Conservation (phyloP, 2,888 invertebrate genomes). For the Epinotia bilunana region DNA sequence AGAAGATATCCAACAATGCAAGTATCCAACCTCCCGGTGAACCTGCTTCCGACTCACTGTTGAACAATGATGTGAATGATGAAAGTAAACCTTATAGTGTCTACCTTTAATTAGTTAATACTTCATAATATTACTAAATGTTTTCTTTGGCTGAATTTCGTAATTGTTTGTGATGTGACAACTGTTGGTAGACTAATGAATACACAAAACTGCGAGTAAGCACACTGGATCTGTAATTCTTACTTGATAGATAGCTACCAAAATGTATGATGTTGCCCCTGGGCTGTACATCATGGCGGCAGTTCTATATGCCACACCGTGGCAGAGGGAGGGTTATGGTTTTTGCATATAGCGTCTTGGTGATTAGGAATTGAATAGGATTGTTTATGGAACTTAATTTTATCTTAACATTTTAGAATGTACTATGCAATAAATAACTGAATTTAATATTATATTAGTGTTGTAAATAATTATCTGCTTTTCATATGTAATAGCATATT, state of each 20-base stretch:
- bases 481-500: slow-evolving; percentile 32
- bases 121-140: neutral
- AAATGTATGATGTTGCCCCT: slow-evolving; percentile 16
- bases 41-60: slow-evolving; percentile 6
- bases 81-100: slow-evolving; percentile 48
- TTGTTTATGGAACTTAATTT: slow-evolving; percentile 32
- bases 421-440: slow-evolving; percentile 42
- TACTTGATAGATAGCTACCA: slow-evolving; percentile 20
- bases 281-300: neutral
- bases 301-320: neutral
- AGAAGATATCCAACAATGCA: slow-evolving; percentile 52
- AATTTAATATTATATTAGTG: slow-evolving; percentile 41
- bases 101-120: neutral
- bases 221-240: neutral
- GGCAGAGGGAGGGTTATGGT: neutral
- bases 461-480: slow-evolving; percentile 42
- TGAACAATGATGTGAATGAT: slow-evolving; percentile 49
- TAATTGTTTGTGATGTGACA: neutral
- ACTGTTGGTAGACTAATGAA: neutral
- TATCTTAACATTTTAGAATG: slow-evolving; percentile 36
- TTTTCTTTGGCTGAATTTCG: neutral
- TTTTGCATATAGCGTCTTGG: slow-evolving; percentile 3
- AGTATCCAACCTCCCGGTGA: neutral
- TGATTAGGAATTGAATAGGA: slow-evolving; percentile 29
- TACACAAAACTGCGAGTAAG: slow-evolving; percentile 50